These are phyloP conservation scores for Apamea sordens DNA, from an alignment of 2,888 invertebrate species.

Conservation along the genomic window DNA sequence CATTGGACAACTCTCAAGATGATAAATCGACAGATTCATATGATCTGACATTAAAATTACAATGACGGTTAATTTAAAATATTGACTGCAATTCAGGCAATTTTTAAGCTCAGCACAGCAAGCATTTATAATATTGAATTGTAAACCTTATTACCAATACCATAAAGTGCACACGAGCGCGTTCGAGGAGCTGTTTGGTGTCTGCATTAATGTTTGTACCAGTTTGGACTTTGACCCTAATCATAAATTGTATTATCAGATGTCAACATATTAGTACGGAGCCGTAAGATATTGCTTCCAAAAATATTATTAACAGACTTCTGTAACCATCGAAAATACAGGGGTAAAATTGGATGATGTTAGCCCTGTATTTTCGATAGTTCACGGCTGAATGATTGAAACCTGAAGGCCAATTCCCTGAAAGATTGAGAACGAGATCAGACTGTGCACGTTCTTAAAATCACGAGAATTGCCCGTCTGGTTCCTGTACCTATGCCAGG, in stretches of 20 bases:
- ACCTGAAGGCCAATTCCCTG: too few relatives aligned
- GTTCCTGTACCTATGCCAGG: too few relatives aligned
- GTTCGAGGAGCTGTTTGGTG: background rate
- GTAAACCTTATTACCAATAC: background rate
- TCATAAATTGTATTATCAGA: background rate
- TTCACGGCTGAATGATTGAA: background rate
- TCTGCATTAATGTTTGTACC: background rate
- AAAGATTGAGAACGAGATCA: too few relatives aligned
- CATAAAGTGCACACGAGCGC: background rate
- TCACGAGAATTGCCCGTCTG: too few relatives aligned
- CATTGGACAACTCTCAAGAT: background rate
- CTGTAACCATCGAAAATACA: background rate
- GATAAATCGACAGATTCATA: too few relatives aligned
- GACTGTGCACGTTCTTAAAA: too few relatives aligned
- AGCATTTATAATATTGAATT: background rate
- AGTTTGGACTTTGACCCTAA: background rate
- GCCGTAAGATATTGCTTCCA: background rate
- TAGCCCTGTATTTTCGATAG: background rate
- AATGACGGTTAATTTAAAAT: background rate
- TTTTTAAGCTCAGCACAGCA: background rate
- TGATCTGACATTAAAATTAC: background rate
- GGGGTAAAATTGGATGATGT: background rate
- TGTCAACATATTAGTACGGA: background rate
- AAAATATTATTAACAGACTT: background rate
- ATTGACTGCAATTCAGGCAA: background rate